Conservation (phyloP, 1,140 invertebrate species). For the Sipha flava region DNA sequence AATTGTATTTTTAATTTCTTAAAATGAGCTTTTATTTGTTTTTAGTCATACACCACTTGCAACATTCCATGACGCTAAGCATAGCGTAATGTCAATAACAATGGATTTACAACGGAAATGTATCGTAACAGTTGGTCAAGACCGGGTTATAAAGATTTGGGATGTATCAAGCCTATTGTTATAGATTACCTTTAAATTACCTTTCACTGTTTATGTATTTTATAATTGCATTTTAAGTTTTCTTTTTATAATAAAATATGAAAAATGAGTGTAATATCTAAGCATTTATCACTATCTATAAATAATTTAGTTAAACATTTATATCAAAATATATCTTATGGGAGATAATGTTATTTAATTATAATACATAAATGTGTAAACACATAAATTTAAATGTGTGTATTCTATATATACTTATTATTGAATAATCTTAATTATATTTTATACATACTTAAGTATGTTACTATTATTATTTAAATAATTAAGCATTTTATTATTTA, state of each 20-base stretch:
- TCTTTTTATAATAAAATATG: background rate
- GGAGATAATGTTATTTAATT: background rate
- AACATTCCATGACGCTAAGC: constrained; percentile 90
- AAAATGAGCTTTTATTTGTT: constrained; percentile 40
- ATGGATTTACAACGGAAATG: constrained; percentile 77
- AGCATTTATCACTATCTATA: background rate
- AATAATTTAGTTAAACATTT: background rate
- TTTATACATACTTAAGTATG: background rate
- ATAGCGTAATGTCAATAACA: constrained; percentile 79
- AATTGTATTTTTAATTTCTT: background rate
- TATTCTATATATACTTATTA: background rate
- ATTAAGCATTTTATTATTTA: no score
- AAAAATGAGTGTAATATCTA: background rate
- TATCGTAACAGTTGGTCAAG: constrained; percentile 86
- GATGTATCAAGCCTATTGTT: constrained; percentile 58
- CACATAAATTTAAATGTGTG: no score
- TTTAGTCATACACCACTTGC: constrained; percentile 67
- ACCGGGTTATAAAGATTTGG: constrained; percentile 88
- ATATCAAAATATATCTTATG: background rate
- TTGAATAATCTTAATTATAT: background rate
- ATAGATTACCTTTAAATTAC: constrained; percentile 43
- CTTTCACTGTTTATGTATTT: background rate
- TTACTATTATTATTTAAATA: no score
- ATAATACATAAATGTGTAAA: background rate
- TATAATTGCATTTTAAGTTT: background rate